A percentile compares a stretch with the other conserved stretches of the same genome.
Conservation (phyloP, 1,140 invertebrate species). For the Theocolax elegans region DNA sequence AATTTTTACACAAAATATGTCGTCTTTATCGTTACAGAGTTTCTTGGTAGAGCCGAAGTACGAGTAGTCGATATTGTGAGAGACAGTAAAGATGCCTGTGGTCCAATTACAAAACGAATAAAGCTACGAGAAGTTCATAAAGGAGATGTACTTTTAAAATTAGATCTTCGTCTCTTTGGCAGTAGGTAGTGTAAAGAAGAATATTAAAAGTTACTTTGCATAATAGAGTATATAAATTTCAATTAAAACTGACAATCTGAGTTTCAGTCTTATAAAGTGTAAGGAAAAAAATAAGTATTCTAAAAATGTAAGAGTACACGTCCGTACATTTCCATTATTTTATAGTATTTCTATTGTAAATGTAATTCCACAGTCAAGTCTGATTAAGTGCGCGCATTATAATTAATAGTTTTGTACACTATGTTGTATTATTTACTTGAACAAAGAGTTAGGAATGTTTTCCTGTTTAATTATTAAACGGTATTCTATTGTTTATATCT, state of each 20-base stretch:
- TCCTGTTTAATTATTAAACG: conserved; percentile 26
- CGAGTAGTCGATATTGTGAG: conserved; percentile 75
- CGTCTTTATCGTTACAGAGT: conserved; percentile 69
- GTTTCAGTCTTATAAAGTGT: conserved; percentile 28
- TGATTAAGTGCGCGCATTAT: conserved; percentile 25
- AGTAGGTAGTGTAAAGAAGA: conserved; percentile 32
- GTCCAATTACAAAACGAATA: conserved; percentile 78
- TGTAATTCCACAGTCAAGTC: conserved; percentile 21
- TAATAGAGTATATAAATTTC: conserved; percentile 26
- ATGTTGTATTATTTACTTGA: conserved; percentile 34
- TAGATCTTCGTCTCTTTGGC: conserved; percentile 79
- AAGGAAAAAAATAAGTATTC: conserved; percentile 27
- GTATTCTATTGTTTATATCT: conserved; percentile 37
- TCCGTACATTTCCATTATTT: conserved; percentile 31
- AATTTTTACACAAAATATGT: no score
- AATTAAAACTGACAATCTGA: conserved; percentile 14
- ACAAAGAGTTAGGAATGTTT: conserved; percentile 34
- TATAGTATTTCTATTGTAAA: conserved; percentile 36
- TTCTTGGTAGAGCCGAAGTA: conserved; percentile 81
- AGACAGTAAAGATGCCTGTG: conserved; percentile 72
- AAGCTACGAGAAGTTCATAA: conserved; percentile 77
- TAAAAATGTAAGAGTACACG: conserved; percentile 7
- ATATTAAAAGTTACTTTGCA: conserved; percentile 11
- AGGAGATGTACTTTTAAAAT: conserved; percentile 79
- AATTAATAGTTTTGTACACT: conserved; percentile 25